Base-by-base conservation (phyloP, 2,888 invertebrate genomes). In the Alloplasta piceator region DNA sequence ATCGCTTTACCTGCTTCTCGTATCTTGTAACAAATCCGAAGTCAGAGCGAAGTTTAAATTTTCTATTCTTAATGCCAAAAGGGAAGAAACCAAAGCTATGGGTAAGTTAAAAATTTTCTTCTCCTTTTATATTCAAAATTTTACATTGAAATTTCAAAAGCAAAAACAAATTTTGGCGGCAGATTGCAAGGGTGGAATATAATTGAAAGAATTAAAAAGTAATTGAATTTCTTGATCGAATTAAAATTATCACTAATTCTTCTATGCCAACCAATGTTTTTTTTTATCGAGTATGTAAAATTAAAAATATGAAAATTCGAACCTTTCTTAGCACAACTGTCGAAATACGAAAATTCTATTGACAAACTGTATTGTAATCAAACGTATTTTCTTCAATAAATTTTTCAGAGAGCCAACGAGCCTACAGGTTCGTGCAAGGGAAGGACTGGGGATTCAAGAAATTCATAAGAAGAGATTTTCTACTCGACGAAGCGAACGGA, bases 371-470 rank as follows among this genome's bases (percentile, higher is more conserved):
- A 6, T 16, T 52, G 14, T 48, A 43, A 43, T 55, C 38, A 10
- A 46, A n/a, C 26, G 26, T 46, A 46, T 46, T 1, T 1, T 7
- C 9, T 52, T 70, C 78, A 80, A 75, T 26, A 26, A 26, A 26
- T 26, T 83, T 93, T 93, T 50, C 93, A 95, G 96, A 96, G 91
- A 96, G 95, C 89, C 96, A 96, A 91, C 92, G 99, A 92, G 99
- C 99, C 85, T 99, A 99, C 93, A 96, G 99, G 94, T 99, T 99
- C 93, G 99, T 99, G 83, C 99, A 99, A 94, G 99, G 99, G 89
- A 99, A 99, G 94, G 99, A 99, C 94, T 99, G 99, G 99, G 99
- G 99, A 80, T 99, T 99, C 94, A 99, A 99, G 94, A 99, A 99
- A 93, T 99, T 99, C 93, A 99, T 99, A 86, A 95, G 99, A 91